A percentile compares a stretch with the other conserved stretches of the same genome.
Conservation (phyloP, 2,888 invertebrate species). For the Synanthedon andrenaeformis region DNA sequence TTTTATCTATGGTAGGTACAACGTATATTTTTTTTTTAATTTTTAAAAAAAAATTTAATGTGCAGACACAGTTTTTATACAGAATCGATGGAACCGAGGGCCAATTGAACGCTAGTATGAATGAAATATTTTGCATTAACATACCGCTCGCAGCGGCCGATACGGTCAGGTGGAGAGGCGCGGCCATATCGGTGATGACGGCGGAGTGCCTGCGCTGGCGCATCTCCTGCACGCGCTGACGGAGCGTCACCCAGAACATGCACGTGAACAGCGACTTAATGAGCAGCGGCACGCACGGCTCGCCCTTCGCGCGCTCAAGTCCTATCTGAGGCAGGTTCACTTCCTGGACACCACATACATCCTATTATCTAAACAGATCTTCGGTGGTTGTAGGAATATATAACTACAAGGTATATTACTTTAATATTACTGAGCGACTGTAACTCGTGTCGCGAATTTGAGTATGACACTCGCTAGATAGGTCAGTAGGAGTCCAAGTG, state of each 20-base stretch:
- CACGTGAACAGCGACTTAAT: conserved; percentile 88
- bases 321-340: conserved; percentile 86
- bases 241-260: conserved; percentile 96
- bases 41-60: too few species aligned
- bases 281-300: conserved; percentile 80
- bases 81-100: too few species aligned
- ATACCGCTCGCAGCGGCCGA: conserved; percentile 75
- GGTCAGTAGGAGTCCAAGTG: too few species aligned
- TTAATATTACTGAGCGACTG: too few species aligned
- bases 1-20: too few species aligned
- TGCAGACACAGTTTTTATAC: too few species aligned
- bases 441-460: too few species aligned
- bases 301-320: conserved; percentile 74
- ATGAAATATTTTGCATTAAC: background rate
- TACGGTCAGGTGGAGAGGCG: conserved; percentile 82
- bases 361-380: background rate
- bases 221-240: conserved; percentile 89
- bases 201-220: conserved; percentile 74
- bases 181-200: conserved; percentile 80
- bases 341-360: conserved; percentile 44
- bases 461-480: too few species aligned
- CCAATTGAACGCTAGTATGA: background rate
- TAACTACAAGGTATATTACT: too few species aligned
- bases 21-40: too few species aligned
- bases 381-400: too few species aligned